Conservation (phyloP, 2,797 vertebrate species). For the Takifugu rubripes region DNA sequence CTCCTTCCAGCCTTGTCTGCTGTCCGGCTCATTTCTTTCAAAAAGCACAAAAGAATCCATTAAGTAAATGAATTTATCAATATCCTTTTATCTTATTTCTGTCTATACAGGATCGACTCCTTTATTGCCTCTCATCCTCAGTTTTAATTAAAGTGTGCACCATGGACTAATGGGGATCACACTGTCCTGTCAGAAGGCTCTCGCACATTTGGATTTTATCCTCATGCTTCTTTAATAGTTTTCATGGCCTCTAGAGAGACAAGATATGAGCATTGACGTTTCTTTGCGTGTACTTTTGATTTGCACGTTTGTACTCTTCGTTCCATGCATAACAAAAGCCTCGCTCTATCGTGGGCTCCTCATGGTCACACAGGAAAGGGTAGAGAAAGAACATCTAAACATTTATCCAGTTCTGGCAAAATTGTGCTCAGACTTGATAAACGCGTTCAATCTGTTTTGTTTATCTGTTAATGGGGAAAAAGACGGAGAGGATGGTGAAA, state of each 20-base stretch:
- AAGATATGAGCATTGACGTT: background rate
- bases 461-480: background rate
- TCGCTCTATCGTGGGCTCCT: background rate
- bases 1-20: slow-evolving; percentile 28
- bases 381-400: background rate
- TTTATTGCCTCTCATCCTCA: too few species aligned
- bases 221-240: background rate
- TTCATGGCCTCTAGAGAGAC: background rate
- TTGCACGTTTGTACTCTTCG: background rate
- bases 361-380: background rate
- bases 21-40: slow-evolving; percentile 16
- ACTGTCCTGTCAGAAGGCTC: background rate
- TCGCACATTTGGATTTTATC: background rate
- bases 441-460: slow-evolving; percentile 1
- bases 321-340: background rate
- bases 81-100: background rate
- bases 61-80: background rate
- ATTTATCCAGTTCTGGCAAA: background rate
- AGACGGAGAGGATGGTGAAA: background rate
- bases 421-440: background rate
- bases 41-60: slow-evolving; percentile 6
- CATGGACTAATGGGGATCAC: background rate
- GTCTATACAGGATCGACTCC: too few species aligned
- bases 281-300: background rate
- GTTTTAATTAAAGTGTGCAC: too few species aligned